Percentiles rank a stretch among this genome's conserved stretches.
Evolutionary conservation across 2,888 invertebrate genomes (phyloP).

Genomic region (Caenorhabditis imperialis): DNA sequence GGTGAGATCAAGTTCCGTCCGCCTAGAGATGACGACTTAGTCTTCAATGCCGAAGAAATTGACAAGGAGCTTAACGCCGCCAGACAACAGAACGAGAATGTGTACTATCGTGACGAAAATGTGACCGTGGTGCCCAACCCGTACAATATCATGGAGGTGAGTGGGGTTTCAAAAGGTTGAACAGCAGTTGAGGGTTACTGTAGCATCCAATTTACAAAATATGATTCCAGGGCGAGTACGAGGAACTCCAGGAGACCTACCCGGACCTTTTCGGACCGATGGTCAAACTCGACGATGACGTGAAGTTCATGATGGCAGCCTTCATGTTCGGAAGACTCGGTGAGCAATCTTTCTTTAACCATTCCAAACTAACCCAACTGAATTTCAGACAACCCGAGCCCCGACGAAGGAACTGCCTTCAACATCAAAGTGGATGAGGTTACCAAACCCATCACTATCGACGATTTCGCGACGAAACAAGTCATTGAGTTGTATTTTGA

Average conservation of each 20-base stretch:
- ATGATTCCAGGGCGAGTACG: background rate
- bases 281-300: background rate
- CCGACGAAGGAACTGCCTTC: background rate
- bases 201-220: no score
- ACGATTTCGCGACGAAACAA: background rate
- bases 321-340: background rate
- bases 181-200: no score
- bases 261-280: background rate
- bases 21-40: background rate
- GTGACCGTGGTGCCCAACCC: background rate
- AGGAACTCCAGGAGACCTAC: background rate
- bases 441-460: background rate
- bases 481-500: background rate
- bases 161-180: no score
- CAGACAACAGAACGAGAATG: no score
- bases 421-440: background rate
- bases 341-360: background rate
- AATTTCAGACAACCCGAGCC: constrained; percentile 1
- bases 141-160: no score
- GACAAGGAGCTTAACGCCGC: no score
- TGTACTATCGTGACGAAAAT: background rate
- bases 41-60: constrained; percentile 2
- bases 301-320: background rate
- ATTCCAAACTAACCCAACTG: no score
- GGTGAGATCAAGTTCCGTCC: background rate